Conservation (phyloP, 2,888 invertebrate species). For the Chrysolina oricalcia region DNA sequence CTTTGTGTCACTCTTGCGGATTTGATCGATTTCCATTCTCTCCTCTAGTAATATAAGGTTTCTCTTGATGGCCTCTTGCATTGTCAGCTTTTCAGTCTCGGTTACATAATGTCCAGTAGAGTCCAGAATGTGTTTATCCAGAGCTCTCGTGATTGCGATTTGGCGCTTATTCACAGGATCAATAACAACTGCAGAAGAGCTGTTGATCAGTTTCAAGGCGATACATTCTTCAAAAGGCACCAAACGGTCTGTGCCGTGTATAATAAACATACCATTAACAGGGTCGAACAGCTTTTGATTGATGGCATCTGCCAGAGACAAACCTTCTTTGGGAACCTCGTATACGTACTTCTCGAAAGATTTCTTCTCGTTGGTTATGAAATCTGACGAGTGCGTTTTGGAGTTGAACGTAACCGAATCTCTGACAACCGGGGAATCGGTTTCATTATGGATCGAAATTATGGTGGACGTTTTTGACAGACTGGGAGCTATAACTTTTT, state of each 20-base stretch:
- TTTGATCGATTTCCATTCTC: constrained; percentile 74
- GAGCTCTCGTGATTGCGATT: constrained; percentile 80
- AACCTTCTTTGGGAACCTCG: constrained; percentile 88
- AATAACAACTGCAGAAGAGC: constrained; percentile 86
- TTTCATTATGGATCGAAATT: constrained; percentile 57
- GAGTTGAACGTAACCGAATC: constrained; percentile 9
- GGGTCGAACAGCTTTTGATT: constrained; percentile 88
- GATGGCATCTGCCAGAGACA: constrained; percentile 89
- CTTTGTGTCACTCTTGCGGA: constrained; percentile 72
- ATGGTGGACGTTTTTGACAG: constrained; percentile 60
- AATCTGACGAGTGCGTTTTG: constrained; percentile 58
- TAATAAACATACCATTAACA: constrained; percentile 85
- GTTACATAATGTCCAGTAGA: constrained; percentile 83
- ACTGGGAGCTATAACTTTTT: constrained; percentile 55
- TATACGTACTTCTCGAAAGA: constrained; percentile 80
- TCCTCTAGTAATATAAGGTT: constrained; percentile 78
- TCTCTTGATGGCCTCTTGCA: constrained; percentile 83
- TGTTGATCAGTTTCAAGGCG: constrained; percentile 88
- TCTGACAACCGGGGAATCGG: constrained; percentile 51
- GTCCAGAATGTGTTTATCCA: constrained; percentile 87
- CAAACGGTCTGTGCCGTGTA: constrained; percentile 89
- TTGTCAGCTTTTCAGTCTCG: constrained; percentile 76
- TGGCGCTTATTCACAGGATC: constrained; percentile 84
- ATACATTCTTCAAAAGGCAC: constrained; percentile 92
- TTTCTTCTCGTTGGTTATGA: constrained; percentile 70